These are phyloP conservation scores for Gallinago media DNA, from an alignment of 2,113 vertebrate genomes.

Conservation along the genomic window DNA sequence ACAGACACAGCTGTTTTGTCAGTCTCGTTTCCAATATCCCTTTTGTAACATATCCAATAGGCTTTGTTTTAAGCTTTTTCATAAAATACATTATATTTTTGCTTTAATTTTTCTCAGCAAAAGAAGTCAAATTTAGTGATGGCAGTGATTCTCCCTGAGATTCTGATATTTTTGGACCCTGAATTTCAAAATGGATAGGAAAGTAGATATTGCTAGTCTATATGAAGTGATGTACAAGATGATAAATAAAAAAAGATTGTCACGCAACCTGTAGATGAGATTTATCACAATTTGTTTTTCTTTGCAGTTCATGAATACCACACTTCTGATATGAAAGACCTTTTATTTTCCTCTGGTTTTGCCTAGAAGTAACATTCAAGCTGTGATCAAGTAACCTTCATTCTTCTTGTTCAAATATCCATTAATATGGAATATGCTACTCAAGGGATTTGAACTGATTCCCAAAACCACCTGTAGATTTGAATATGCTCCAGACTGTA, in stretches of 20 bases:
- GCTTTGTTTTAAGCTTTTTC: not conserved
- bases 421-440: not conserved
- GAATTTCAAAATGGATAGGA: not conserved
- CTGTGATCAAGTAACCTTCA: not conserved
- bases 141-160: not conserved
- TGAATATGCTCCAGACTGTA: too few species aligned
- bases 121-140: not conserved
- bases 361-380: not conserved
- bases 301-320: not conserved
- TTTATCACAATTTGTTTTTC: not conserved
- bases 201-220: not conserved
- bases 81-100: not conserved
- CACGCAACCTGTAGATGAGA: not conserved
- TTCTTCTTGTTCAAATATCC: not conserved
- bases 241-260: not conserved
- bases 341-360: not conserved
- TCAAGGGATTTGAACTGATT: not conserved
- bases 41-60: not conserved
- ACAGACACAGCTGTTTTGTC: not conserved
- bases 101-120: not conserved
- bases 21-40: not conserved
- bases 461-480: too few species aligned
- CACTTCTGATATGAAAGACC: not conserved
- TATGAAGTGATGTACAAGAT: not conserved
- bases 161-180: not conserved